A percentile compares a stretch with the other conserved stretches of the same genome.
phyloP scores from a whole-genome alignment of 2,888 invertebrate genomes.

The Schizotus pectinicornis region DNA sequence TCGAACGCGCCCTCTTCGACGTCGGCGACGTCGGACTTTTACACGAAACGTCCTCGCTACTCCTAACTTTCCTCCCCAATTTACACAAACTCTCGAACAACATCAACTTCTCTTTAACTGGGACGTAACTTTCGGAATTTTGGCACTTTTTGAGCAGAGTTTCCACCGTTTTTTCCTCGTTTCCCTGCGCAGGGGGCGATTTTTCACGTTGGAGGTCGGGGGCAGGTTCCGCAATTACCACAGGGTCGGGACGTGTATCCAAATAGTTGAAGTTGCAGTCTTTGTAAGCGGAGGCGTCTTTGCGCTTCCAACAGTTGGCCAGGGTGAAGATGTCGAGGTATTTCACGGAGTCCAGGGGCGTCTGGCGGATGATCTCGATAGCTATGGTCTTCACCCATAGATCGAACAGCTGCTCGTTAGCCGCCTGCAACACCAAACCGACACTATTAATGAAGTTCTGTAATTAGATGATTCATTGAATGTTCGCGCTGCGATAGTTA shows the following conservation, averaged over 20 bases:
- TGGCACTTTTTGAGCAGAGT: conserved; percentile 63
- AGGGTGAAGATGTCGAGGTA: conserved; percentile 74
- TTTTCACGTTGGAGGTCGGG: conserved; percentile 4
- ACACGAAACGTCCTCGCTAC: conserved; percentile 68
- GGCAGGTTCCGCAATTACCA: not conserved
- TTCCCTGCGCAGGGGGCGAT: conserved; percentile 1
- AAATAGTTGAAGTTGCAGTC: conserved; percentile 50
- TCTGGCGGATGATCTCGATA: conserved; percentile 76
- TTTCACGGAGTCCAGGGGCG: conserved; percentile 74
- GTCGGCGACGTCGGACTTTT: conserved; percentile 57
- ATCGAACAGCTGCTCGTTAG: conserved; percentile 72
- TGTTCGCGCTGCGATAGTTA: not conserved
- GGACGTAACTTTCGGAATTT: conserved; percentile 69
- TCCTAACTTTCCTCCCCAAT: conserved; percentile 66
- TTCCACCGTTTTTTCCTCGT: conserved; percentile 59
- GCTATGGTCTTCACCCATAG: conserved; percentile 78
- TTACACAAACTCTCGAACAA: conserved; percentile 73
- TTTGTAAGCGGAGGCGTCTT: conserved; percentile 36
- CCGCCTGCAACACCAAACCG: conserved; percentile 69
- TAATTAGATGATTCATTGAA: conserved; percentile 3
- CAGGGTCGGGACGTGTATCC: not conserved
- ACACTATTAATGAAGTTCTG: conserved; percentile 16
- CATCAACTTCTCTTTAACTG: conserved; percentile 73
- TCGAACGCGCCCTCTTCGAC: conserved; percentile 67
- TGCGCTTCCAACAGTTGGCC: conserved; percentile 56